These are phyloP conservation scores for Lindbergichthys nudifrons DNA, from an alignment of 2,797 vertebrate genomes.

Conservation along the genomic window DNA sequence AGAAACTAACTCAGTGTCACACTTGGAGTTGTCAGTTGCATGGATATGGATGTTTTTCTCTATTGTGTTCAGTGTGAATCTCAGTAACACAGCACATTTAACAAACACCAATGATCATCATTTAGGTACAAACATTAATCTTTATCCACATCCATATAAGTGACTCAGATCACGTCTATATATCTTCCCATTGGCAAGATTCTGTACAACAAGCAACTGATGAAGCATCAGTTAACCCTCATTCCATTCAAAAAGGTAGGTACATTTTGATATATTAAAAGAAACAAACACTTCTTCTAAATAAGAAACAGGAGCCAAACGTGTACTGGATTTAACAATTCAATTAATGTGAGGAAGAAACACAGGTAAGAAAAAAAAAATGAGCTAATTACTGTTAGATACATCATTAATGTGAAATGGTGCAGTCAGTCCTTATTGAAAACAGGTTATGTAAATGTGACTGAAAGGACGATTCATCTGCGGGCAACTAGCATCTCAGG, in stretches of 20 bases:
- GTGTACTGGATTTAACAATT: conserved; percentile 35
- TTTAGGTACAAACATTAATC: conserved; percentile 3
- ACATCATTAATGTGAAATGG: conserved; percentile 32
- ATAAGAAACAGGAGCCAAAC: conserved; percentile 30
- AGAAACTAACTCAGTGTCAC: conserved; percentile 8
- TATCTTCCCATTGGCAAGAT: background rate
- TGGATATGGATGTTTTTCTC: conserved; percentile 13
- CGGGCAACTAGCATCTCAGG: conserved; percentile 27
- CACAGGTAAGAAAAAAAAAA: conserved; percentile 18
- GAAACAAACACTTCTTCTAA: conserved; percentile 27
- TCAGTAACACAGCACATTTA: background rate
- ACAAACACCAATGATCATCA: background rate
- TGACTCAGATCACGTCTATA: conserved; percentile 8
- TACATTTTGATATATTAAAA: conserved; percentile 24
- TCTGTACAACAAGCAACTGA: conserved; percentile 16
- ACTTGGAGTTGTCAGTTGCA: background rate
- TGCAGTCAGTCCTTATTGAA: conserved; percentile 30
- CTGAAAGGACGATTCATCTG: conserved; percentile 39
- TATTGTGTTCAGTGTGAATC: conserved; percentile 2
- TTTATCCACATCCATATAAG: conserved; percentile 19
- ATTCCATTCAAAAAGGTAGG: conserved; percentile 9
- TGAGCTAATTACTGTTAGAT: conserved; percentile 34
- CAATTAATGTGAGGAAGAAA: conserved; percentile 33
- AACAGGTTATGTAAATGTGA: conserved; percentile 33
- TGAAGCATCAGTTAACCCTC: conserved; percentile 7